These are phyloP conservation scores for Euplexia lucipara DNA, from an alignment of 2,888 invertebrate species.

Conservation along the genomic window DNA sequence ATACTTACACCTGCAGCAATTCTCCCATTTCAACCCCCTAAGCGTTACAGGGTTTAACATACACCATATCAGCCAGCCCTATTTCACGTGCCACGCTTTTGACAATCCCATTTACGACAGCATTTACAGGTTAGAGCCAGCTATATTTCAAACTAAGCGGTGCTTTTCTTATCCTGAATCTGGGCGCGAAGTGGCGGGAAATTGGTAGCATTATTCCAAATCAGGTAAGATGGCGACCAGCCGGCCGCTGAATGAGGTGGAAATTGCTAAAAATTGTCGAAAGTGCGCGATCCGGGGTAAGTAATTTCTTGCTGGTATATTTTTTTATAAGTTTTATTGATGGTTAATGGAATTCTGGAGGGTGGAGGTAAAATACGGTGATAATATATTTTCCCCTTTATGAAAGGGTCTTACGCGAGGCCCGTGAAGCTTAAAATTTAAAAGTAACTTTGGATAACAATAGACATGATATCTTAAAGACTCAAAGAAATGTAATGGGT, in stretches of 20 bases:
- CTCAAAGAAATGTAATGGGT: too few relatives aligned
- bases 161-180: slow-evolving; percentile 63
- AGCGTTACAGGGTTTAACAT: slow-evolving; percentile 21
- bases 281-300: slow-evolving; percentile 2
- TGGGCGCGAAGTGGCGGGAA: slow-evolving; percentile 61
- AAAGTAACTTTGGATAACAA: background rate
- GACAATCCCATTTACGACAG: slow-evolving; percentile 56
- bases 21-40: slow-evolving; percentile 9
- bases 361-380: background rate
- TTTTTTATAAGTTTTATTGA: slow-evolving; percentile 4
- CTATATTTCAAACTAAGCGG: slow-evolving; percentile 64
- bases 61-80: slow-evolving; percentile 38
- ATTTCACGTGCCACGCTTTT: slow-evolving; percentile 49
- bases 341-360: background rate
- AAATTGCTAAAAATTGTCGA: slow-evolving; percentile 46
- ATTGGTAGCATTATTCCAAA: slow-evolving; percentile 66
- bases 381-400: background rate
- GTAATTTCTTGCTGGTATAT: slow-evolving; percentile 3
- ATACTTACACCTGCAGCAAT: background rate
- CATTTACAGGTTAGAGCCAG: slow-evolving; percentile 51
- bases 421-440: too few relatives aligned
- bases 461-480: too few relatives aligned
- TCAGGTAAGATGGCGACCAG: slow-evolving; percentile 54
- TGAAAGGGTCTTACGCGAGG: too few relatives aligned
- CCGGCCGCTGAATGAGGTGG: slow-evolving; percentile 41